A percentile compares a stretch with the other conserved stretches of the same genome.
Evolutionary conservation across 1,140 invertebrate species (phyloP).

Genomic region (Hyphantria cunea): DNA sequence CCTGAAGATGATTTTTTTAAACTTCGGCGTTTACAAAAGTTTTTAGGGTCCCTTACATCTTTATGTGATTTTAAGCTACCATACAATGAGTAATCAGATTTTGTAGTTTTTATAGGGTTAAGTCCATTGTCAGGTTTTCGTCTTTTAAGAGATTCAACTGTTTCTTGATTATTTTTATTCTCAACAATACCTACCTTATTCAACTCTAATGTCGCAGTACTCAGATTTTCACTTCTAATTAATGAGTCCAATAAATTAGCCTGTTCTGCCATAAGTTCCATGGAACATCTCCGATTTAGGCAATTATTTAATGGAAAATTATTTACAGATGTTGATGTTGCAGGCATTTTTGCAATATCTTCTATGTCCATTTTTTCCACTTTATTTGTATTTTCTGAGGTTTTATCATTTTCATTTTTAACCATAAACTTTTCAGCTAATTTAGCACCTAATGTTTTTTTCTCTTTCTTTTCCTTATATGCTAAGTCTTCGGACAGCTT

Average conservation of each 20-base stretch:
- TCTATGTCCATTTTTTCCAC: slow-evolving; percentile 30
- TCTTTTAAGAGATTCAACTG: slow-evolving; percentile 39
- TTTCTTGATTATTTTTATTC: slow-evolving; percentile 20
- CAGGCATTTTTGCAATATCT: slow-evolving; percentile 35
- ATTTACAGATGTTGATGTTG: slow-evolving; percentile 8
- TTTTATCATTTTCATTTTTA: slow-evolving; percentile 82
- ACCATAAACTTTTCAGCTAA: slow-evolving; percentile 90
- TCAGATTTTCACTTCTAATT: slow-evolving; percentile 80
- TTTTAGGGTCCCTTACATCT: slow-evolving; percentile 38
- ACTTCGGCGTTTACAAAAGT: slow-evolving; percentile 60
- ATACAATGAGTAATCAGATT: slow-evolving; percentile 77
- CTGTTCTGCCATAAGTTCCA: slow-evolving; percentile 80
- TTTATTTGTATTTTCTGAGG: slow-evolving; percentile 35
- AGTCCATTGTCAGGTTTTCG: slow-evolving; percentile 44
- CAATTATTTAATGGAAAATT: slow-evolving; percentile 57
- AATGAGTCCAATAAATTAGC: slow-evolving; percentile 78
- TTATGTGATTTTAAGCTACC: slow-evolving; percentile 53
- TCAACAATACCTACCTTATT: slow-evolving; percentile 70
- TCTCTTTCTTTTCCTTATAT: slow-evolving; percentile 75
- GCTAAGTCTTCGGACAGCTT: slow-evolving; percentile 83
- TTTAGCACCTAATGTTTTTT: slow-evolving; percentile 87
- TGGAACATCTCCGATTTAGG: slow-evolving; percentile 74
- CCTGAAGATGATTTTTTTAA: slow-evolving; percentile 75
- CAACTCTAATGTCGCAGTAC: slow-evolving; percentile 72
- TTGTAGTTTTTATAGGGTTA: slow-evolving; percentile 68